phyloP scores from a whole-genome alignment of 2,113 vertebrate species.

The Lichenostomus cassidix region DNA sequence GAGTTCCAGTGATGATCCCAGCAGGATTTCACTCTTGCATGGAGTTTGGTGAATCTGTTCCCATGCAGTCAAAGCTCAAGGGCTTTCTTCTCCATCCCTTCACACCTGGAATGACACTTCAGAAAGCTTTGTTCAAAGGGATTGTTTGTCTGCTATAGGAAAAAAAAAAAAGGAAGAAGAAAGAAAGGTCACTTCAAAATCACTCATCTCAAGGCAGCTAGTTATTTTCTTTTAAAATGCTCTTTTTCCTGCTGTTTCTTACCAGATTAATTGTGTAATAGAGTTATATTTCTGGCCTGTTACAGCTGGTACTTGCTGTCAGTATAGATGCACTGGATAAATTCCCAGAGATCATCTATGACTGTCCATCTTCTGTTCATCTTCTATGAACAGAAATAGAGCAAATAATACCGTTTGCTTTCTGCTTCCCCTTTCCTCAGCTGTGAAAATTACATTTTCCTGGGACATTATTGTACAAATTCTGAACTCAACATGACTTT shows the following conservation, averaged over 20 bases:
- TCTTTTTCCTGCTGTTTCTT: not conserved
- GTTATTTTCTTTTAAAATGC: not conserved
- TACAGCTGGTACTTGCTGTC: not conserved
- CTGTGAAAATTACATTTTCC: not conserved
- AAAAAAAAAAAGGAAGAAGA: not conserved
- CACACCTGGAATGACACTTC: not conserved
- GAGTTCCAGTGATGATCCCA: not conserved
- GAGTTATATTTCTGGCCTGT: not conserved
- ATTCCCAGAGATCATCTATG: not conserved
- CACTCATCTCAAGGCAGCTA: not conserved
- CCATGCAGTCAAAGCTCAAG: not conserved
- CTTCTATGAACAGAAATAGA: not conserved
- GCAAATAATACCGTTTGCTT: not conserved
- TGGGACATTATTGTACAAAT: not conserved
- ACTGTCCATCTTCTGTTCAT: not conserved
- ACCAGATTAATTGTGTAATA: not conserved
- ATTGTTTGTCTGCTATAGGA: not conserved
- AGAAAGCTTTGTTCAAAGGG: not conserved
- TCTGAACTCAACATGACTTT: not conserved
- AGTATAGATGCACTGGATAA: not conserved
- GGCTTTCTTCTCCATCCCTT: not conserved
- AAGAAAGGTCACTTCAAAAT: not conserved
- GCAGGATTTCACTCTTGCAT: not conserved
- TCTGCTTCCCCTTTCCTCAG: not conserved
- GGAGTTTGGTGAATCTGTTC: not conserved